Conservation (phyloP, 2,888 invertebrate genomes). For the Andricus quercusramuli region DNA sequence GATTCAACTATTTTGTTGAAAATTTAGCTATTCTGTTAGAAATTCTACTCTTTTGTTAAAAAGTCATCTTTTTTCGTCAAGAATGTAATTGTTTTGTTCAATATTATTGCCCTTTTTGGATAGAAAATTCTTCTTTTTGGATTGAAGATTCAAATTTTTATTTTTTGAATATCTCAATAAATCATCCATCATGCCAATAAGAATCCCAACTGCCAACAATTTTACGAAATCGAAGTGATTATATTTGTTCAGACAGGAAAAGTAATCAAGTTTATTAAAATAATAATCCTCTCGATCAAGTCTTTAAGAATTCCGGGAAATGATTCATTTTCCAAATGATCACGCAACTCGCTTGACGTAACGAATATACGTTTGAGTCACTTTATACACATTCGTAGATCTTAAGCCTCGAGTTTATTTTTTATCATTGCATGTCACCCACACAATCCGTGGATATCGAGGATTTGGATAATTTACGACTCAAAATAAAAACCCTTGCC, state of each 20-base stretch:
- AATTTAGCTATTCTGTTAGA: too few relatives aligned
- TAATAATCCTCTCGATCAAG: not conserved
- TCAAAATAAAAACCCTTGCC: not conserved
- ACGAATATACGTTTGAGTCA: not conserved
- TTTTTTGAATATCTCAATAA: too few relatives aligned
- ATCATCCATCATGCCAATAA: too few relatives aligned
- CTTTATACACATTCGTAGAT: not conserved
- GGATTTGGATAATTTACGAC: not conserved
- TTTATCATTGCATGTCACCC: not conserved
- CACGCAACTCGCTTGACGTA: slow-evolving; percentile 10
- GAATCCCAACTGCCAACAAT: too few relatives aligned
- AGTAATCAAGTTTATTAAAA: not conserved
- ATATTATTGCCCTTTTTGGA: too few relatives aligned
- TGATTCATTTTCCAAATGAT: slow-evolving; percentile 8
- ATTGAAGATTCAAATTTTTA: too few relatives aligned
- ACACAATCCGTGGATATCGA: not conserved
- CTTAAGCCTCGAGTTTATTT: slow-evolving; percentile 9
- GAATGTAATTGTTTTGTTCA: too few relatives aligned
- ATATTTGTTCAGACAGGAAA: not conserved
- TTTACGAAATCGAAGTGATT: too few relatives aligned
- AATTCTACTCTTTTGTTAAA: too few relatives aligned
- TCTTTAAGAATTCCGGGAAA: not conserved
- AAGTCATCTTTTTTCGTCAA: too few relatives aligned
- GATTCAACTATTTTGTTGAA: too few relatives aligned
- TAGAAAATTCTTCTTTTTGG: too few relatives aligned